phyloP scores from a whole-genome alignment of 2,888 invertebrate species.

The Netelia melanura region DNA sequence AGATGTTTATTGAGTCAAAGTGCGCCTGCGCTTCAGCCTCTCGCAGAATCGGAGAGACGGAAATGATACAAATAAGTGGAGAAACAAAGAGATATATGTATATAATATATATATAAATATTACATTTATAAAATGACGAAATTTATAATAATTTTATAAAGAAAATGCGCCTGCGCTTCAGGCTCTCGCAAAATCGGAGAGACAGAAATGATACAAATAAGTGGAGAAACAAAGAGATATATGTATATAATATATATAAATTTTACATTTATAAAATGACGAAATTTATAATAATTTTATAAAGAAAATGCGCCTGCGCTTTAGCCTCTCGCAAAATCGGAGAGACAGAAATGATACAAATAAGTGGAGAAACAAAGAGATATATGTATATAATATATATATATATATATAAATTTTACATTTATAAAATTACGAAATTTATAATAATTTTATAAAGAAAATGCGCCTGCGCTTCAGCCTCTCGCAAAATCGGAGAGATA shows the following conservation, averaged over 20 bases:
- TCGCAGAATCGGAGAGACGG: conserved; percentile 51
- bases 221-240: conserved; percentile 5
- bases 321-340: too few species aligned
- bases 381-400: background rate
- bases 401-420: too few species aligned
- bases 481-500: too few species aligned
- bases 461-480: too few species aligned
- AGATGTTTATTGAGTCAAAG: conserved; percentile 84
- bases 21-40: conserved; percentile 79
- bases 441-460: background rate
- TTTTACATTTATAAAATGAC: background rate
- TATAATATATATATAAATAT: background rate
- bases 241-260: background rate
- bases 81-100: conserved; percentile 13
- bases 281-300: background rate
- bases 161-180: too few species aligned
- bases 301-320: too few species aligned
- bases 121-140: background rate
- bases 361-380: conserved; percentile 1
- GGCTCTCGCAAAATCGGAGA: too few species aligned
- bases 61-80: background rate
- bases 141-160: background rate
- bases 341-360: too few species aligned
- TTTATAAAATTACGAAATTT: background rate
- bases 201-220: too few species aligned